Base-by-base conservation (phyloP, 92 coral and sea anemone genomes). In the Paramuricea clavata region DNA sequence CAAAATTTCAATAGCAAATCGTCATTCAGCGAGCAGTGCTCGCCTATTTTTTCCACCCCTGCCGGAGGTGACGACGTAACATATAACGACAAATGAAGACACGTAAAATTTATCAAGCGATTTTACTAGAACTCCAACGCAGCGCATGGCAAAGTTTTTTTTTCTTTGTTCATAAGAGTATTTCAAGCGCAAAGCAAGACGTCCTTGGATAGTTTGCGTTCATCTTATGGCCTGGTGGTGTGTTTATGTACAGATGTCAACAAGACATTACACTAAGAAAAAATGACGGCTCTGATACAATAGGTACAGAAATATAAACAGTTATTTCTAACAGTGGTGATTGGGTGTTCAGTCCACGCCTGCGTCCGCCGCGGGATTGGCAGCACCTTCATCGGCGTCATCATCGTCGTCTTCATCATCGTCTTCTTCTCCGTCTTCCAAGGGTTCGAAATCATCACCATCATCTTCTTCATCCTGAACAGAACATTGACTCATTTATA, bases 401-500 rank as follows among this genome's bases (percentile, higher is more conserved):
- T 92, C 94, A 3, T 92, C 97, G 1, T 93, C 99, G 6, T 89
- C 95, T 2, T 94, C 98, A 1, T 95, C 98, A 1, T 92, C 97
- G 8, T 94, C 99, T 23, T 93, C 98, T 32, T 94, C 99, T 23
- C 91, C 98, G 69, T 87, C 98, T 4, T 94, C 99, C 1, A 93
- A 97, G 3, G 99, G 99, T 59, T 96, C 94, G 23, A 96, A 96
- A 41, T 96, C 99, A 44, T 96, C 98, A 4, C 95, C 98, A 68
- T 95, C 98, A 60, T 94, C 98, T 19, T 95, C 98, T 22, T 96
- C 99, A 81, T 94, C 81, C 85, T 78, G 23, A 15, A 33, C 49
- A 78, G 23, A 78, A 68, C 7, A 27, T 9, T 47, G 6, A 35
- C 1, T 13, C 10, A 3, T 10, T 62, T n/a, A n/a, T n/a, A n/a